phyloP scores from a whole-genome alignment of 2,888 invertebrate genomes.

The Hypsopygia costalis region DNA sequence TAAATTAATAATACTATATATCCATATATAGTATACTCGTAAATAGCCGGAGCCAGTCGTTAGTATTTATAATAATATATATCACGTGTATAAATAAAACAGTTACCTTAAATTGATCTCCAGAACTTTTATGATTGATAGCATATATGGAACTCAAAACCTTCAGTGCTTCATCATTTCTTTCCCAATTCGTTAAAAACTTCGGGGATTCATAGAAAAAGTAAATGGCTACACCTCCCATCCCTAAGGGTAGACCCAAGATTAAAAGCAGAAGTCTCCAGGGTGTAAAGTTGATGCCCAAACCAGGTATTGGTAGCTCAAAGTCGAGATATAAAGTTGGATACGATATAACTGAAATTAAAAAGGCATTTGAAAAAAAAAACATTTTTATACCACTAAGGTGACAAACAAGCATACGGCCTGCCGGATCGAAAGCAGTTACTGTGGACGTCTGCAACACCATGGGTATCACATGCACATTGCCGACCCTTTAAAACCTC shows the following conservation, averaged over 20 bases:
- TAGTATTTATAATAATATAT: too few species aligned
- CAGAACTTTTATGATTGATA: conserved; percentile 42
- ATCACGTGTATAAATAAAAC: too few species aligned
- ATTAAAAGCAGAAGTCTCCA: conserved; percentile 87
- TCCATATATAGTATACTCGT: too few species aligned
- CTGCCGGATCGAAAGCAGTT: too few species aligned
- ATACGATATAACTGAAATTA: conserved; percentile 82
- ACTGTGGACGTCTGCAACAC: too few species aligned
- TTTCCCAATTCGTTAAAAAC: conserved; percentile 84
- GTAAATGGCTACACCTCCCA: conserved; percentile 80
- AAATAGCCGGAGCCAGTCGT: too few species aligned
- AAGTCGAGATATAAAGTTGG: conserved; percentile 81
- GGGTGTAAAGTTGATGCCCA: conserved; percentile 82
- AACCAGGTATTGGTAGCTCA: conserved; percentile 22
- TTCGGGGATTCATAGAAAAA: conserved; percentile 89
- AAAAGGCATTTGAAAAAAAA: too few species aligned
- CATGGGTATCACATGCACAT: too few species aligned
- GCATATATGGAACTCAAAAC: conserved; percentile 58
- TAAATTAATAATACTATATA: too few species aligned
- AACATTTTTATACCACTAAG: too few species aligned
- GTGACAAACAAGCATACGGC: too few species aligned
- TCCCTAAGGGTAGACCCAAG: conserved; percentile 54
- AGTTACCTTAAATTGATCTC: conserved; percentile 49
- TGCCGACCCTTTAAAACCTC: neutral
- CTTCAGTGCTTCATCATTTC: conserved; percentile 80